A percentile compares a stretch with the other conserved stretches of the same genome.
These are phyloP conservation scores for Megastigmus dorsalis DNA, from an alignment of 2,888 invertebrate species.

Conservation along the genomic window DNA sequence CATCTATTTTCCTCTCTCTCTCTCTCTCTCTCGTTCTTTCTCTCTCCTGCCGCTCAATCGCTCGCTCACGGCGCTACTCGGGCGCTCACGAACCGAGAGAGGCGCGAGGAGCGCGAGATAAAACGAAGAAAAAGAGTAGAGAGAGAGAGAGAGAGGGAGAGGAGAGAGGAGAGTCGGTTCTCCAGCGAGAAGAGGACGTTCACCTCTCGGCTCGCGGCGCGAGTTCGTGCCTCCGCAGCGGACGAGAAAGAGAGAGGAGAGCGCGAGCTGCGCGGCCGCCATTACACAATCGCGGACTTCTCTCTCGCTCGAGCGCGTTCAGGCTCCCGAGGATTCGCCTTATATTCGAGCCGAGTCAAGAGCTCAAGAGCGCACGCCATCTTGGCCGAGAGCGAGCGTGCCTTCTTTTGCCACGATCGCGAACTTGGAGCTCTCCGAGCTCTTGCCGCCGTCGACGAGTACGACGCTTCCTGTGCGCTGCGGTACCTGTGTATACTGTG, in stretches of 20 bases:
- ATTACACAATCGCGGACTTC: constrained; percentile 69
- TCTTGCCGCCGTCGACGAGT: neutral
- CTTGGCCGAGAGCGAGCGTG: constrained; percentile 60
- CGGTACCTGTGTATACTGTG: too few relatives aligned
- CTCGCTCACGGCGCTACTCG: neutral
- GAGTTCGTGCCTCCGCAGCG: too few relatives aligned
- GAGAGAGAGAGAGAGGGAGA: constrained; percentile 52
- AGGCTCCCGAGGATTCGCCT: constrained; percentile 42
- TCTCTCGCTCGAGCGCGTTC: constrained; percentile 31
- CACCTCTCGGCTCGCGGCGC: too few relatives aligned
- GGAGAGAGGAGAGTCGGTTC: constrained; percentile 55
- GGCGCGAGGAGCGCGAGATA: constrained; percentile 12
- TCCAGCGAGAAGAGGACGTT: constrained; percentile 65
- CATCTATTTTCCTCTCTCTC: neutral
- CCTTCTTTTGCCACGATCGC: too few relatives aligned
- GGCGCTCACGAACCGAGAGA: constrained; percentile 16
- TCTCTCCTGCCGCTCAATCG: constrained; percentile 16
- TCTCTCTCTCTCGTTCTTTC: constrained; percentile 12
- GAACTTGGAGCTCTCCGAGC: constrained; percentile 7
- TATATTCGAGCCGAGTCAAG: neutral
- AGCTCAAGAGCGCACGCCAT: constrained; percentile 61
- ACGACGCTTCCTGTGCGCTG: constrained; percentile 28
- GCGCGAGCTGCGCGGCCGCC: constrained; percentile 62
- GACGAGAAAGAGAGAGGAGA: constrained; percentile 58
- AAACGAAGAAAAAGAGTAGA: constrained; percentile 27